Conservation (phyloP, 2,113 vertebrate species). For the Egretta garzetta region DNA sequence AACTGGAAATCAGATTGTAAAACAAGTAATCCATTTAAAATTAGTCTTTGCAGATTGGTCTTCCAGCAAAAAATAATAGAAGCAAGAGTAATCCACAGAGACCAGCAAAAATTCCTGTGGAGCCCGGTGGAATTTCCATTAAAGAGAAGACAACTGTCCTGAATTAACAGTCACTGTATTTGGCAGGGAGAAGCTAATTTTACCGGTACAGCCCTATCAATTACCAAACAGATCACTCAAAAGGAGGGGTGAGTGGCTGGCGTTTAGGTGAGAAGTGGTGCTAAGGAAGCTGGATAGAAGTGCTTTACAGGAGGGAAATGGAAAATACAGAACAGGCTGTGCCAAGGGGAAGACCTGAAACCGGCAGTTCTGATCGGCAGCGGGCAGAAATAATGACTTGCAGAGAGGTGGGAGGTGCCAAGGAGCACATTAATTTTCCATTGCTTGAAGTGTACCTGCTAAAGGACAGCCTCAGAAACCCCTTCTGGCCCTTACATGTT, state of each 20-base stretch:
- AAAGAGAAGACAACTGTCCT: neutral
- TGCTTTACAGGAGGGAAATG: neutral
- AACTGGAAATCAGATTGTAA: neutral
- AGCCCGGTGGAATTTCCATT: neutral
- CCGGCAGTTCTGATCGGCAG: neutral
- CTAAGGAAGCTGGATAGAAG: neutral
- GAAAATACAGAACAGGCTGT: neutral
- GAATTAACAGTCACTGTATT: neutral
- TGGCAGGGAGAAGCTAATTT: constrained; percentile 1
- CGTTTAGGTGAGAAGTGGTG: neutral
- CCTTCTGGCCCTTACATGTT: neutral
- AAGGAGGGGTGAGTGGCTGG: neutral
- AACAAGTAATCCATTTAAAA: constrained; percentile 19
- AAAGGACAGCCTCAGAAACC: neutral
- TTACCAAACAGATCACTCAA: neutral
- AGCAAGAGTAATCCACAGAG: neutral
- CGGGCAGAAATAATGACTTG: neutral
- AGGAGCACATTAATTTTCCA: neutral
- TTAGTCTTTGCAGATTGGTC: neutral
- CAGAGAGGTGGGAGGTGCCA: neutral
- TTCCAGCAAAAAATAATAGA: constrained; percentile 6
- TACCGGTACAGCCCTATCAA: neutral
- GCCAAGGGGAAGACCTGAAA: neutral
- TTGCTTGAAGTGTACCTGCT: neutral
- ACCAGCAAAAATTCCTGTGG: neutral